phyloP scores from a whole-genome alignment of 2,888 invertebrate genomes.

The Apomyelois bistriatella region DNA sequence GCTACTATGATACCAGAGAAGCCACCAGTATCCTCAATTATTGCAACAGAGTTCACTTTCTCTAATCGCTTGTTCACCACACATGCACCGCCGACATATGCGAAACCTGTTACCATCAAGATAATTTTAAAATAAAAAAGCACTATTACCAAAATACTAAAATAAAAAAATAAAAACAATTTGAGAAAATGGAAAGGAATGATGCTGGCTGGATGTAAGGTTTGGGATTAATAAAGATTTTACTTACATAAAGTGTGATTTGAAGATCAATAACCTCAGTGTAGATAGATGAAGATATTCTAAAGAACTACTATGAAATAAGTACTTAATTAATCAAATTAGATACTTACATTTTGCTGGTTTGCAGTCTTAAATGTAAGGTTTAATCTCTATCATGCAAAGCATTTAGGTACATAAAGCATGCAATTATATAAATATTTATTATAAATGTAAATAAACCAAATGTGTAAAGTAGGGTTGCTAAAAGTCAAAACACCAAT shows the following conservation, averaged over 20 bases:
- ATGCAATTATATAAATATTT: conserved; percentile 6
- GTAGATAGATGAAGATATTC: not conserved
- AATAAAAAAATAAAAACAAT: not conserved
- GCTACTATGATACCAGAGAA: conserved; percentile 98
- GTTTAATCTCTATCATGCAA: conserved; percentile 4
- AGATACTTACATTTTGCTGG: conserved; percentile 11
- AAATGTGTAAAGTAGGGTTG: too few relatives aligned
- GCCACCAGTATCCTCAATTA: conserved; percentile 97
- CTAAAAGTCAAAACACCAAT: not conserved
- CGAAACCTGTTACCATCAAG: conserved; percentile 85
- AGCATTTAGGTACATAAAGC: not conserved
- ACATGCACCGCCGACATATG: conserved; percentile 97
- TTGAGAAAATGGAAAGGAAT: not conserved
- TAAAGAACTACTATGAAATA: not conserved
- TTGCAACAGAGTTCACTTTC: conserved; percentile 97
- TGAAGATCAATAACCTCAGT: not conserved
- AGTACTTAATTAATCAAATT: not conserved
- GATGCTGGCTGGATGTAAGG: conserved; percentile 2
- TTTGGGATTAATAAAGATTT: not conserved
- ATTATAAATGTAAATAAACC: not conserved
- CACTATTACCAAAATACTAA: not conserved
- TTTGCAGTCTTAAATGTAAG: conserved; percentile 10
- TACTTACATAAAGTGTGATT: conserved; percentile 4
- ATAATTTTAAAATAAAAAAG: not conserved
- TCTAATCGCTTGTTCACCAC: conserved; percentile 96